phyloP scores from a whole-genome alignment of 1,140 invertebrate genomes.

The Drosophila nasuta region DNA sequence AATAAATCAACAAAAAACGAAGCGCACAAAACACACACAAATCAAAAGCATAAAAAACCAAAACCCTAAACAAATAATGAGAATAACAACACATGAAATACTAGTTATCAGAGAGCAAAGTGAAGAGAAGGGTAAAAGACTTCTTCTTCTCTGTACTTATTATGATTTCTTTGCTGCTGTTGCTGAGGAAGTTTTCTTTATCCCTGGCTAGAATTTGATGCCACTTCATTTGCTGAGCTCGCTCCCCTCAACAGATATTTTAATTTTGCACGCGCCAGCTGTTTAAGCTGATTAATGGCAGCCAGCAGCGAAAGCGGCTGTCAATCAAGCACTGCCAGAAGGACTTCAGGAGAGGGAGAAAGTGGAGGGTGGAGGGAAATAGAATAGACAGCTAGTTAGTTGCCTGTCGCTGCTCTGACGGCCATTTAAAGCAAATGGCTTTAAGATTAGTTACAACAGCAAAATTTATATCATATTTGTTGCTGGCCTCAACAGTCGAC shows the following conservation, averaged over 20 bases:
- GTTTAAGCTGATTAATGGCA: conserved; percentile 69
- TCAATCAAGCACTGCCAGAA: conserved; percentile 57
- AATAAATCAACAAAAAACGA: conserved; percentile 49
- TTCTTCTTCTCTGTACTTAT: neutral
- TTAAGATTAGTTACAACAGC: conserved; percentile 47
- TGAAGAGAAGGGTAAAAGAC: neutral
- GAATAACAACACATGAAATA: neutral
- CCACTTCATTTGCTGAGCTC: conserved; percentile 46
- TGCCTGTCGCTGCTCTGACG: conserved; percentile 47
- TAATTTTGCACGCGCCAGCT: conserved; percentile 69
- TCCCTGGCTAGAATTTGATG: conserved; percentile 31
- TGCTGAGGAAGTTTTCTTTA: neutral
- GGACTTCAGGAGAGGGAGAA: conserved; percentile 6
- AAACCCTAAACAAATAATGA: conserved; percentile 5
- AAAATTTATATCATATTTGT: conserved; percentile 8
- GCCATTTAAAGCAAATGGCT: conserved; percentile 58
- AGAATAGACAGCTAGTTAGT: conserved; percentile 59
- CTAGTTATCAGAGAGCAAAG: neutral
- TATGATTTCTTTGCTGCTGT: neutral
- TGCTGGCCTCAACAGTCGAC: conserved; percentile 11
- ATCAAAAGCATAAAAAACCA: conserved; percentile 21
- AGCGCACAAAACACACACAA: conserved; percentile 15
- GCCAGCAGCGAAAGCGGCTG: conserved; percentile 59
- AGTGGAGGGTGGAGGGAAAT: neutral
- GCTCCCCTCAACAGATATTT: conserved; percentile 43